Evolutionary conservation across 2,113 vertebrate species (phyloP).

Genomic region (Aegotheles bennettii): DNA sequence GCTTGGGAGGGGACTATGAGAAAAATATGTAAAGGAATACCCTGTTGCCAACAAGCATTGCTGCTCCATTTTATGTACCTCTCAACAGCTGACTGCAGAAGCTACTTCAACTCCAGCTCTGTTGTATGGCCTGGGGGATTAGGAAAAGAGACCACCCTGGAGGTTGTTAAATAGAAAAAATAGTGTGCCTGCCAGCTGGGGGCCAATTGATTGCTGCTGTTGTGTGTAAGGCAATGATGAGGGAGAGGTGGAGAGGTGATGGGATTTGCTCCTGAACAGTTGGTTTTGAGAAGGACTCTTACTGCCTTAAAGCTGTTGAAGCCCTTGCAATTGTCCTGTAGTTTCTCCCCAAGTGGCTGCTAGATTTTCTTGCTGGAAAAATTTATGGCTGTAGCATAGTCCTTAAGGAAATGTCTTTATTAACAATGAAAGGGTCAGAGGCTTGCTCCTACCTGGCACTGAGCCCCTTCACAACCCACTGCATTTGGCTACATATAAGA

Average conservation of each 20-base stretch:
- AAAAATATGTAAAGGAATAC: neutral
- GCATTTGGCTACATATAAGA: neutral
- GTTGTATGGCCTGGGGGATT: conserved; percentile 49
- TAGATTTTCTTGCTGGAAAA: conserved; percentile 12
- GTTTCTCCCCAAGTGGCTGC: neutral
- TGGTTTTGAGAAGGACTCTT: conserved; percentile 48
- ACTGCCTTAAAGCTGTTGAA: conserved; percentile 40
- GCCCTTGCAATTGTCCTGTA: conserved; percentile 25
- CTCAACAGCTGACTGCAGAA: conserved; percentile 49
- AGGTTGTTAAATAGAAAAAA: conserved; percentile 62
- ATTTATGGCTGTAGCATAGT: neutral
- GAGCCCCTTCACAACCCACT: neutral
- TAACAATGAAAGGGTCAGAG: neutral
- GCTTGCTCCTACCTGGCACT: neutral
- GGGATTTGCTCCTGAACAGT: conserved; percentile 47
- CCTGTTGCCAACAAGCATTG: neutral
- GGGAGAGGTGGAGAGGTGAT: conserved; percentile 53
- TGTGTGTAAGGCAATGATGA: conserved; percentile 38
- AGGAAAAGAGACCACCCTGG: conserved; percentile 56
- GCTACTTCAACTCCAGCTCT: conserved; percentile 26
- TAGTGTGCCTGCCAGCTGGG: conserved; percentile 48
- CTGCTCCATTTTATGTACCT: neutral
- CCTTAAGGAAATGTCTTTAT: neutral
- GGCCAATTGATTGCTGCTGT: conserved; percentile 41
- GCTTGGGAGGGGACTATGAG: neutral